phyloP scores from a whole-genome alignment of 2,888 invertebrate genomes.

The Rhodophaea formosa region DNA sequence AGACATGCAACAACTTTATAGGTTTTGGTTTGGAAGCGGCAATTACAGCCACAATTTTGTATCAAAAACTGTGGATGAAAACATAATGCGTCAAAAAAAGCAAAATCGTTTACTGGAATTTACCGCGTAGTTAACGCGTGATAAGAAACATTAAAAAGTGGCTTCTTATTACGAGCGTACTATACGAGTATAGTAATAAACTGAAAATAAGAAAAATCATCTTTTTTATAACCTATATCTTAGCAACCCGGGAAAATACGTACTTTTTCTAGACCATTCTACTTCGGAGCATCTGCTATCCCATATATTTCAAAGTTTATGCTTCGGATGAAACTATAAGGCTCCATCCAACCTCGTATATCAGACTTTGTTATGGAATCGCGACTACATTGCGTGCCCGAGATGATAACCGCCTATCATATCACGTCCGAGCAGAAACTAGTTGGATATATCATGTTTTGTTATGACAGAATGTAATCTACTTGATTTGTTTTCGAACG shows the following conservation, averaged over 20 bases:
- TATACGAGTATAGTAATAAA: no score
- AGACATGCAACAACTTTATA: no score
- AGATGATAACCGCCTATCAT: constrained; percentile 9
- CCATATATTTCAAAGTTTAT: constrained; percentile 10
- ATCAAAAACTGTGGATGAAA: no score
- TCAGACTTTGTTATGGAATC: constrained; percentile 8
- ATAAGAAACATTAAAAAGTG: no score
- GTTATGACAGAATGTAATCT: constrained; percentile 7
- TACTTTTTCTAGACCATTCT: neutral
- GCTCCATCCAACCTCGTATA: constrained; percentile 2
- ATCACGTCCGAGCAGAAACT: constrained; percentile 4
- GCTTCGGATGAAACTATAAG: constrained; percentile 8
- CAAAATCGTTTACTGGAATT: no score
- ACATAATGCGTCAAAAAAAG: no score
- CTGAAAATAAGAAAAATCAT: no score
- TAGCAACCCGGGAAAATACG: neutral
- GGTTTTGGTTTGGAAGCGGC: no score
- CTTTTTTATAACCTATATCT: no score
- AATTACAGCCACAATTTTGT: no score
- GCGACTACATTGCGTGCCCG: constrained; percentile 6
- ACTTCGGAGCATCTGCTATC: constrained; percentile 3
- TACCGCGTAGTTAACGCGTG: no score
- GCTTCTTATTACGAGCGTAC: no score
- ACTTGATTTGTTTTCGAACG: neutral
- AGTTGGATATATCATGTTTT: constrained; percentile 8